A percentile compares a stretch with the other conserved stretches of the same genome.
phyloP scores from a whole-genome alignment of 1,140 invertebrate genomes.

The Brachionus paranguensis region DNA sequence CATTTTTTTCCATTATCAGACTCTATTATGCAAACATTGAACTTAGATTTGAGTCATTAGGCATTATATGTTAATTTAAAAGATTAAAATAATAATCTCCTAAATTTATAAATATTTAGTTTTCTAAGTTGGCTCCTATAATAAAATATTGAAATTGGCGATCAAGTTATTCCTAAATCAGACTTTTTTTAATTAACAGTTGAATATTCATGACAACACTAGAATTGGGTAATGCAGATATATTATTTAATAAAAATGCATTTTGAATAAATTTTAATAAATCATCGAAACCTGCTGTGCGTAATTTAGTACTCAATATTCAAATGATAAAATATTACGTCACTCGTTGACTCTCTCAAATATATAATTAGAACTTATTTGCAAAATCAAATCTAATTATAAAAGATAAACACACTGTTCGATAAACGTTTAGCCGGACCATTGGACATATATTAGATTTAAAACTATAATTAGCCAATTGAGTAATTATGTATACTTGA shows the following conservation, averaged over 20 bases:
- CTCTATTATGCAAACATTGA: background rate
- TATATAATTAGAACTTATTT: constrained; percentile 11
- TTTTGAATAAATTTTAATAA: constrained; percentile 25
- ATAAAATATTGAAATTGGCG: background rate
- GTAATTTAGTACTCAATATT: constrained; percentile 14
- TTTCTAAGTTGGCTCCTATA: background rate
- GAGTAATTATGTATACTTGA: constrained; percentile 8
- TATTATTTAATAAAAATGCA: background rate
- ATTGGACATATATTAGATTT: background rate
- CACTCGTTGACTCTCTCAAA: background rate
- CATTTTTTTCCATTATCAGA: constrained; percentile 1
- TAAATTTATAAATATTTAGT: background rate
- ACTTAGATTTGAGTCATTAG: background rate
- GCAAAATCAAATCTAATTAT: constrained; percentile 24
- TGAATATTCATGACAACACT: background rate
- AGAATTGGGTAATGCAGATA: background rate
- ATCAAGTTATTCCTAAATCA: background rate
- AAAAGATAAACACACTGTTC: constrained; percentile 18
- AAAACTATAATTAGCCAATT: constrained; percentile 8
- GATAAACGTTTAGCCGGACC: background rate
- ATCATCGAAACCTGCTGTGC: background rate
- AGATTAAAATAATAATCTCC: background rate
- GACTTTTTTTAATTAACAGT: background rate
- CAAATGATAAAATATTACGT: background rate
- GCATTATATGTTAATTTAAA: background rate